These are phyloP conservation scores for Seira musarum DNA, from an alignment of 2,888 invertebrate genomes.

Conservation along the genomic window DNA sequence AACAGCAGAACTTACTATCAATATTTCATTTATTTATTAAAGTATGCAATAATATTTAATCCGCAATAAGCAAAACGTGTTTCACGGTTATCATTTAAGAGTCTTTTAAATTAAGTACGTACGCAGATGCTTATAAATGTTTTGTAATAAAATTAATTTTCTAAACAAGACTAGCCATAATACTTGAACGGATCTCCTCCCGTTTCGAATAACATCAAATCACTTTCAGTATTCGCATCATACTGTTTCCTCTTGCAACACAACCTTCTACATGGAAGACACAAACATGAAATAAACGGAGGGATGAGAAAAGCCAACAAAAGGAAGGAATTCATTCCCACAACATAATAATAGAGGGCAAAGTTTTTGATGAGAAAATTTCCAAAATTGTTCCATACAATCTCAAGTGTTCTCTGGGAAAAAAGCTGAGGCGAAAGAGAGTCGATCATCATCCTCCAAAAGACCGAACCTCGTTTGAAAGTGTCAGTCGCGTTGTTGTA, in stretches of 20 bases:
- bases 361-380: constrained; percentile 31
- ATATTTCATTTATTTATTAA: no score
- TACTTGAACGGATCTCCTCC: constrained; percentile 14
- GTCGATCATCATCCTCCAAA: constrained; percentile 32
- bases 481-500: constrained; percentile 36
- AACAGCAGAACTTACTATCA: no score
- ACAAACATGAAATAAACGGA: constrained; percentile 25
- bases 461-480: constrained; percentile 37
- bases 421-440: constrained; percentile 24
- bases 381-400: constrained; percentile 12
- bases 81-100: no score
- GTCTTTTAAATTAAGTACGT: no score
- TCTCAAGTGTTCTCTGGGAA: constrained; percentile 20
- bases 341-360: constrained; percentile 27
- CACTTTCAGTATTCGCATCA: constrained; percentile 14
- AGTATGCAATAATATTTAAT: no score
- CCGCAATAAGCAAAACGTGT: no score
- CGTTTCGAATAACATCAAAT: constrained; percentile 35
- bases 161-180: no score
- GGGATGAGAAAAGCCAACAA: constrained; percentile 28
- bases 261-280: constrained; percentile 32
- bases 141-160: no score
- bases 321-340: constrained; percentile 36
- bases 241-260: constrained; percentile 25
- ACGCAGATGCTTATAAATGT: no score